phyloP scores from a whole-genome alignment of 2,113 vertebrate species.

The Triplophysa dalaica region DNA sequence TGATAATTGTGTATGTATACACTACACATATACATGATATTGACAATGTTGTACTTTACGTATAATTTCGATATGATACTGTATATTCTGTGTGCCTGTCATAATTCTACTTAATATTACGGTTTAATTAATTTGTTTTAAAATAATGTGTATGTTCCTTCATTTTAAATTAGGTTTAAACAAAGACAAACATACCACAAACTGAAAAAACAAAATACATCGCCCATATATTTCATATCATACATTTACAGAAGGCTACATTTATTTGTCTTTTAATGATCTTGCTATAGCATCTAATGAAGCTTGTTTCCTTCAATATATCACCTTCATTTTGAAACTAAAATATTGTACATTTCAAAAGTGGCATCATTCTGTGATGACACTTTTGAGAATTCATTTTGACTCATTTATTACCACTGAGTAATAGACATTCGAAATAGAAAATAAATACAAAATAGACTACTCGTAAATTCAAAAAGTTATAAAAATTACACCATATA shows the following conservation, averaged over 20 bases:
- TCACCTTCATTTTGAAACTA: background rate
- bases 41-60: too few species aligned
- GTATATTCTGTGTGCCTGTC: too few species aligned
- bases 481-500: background rate
- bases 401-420: conserved; percentile 43
- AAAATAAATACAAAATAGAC: background rate
- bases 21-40: background rate
- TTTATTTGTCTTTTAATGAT: too few species aligned
- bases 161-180: too few species aligned
- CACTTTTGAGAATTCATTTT: background rate
- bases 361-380: background rate
- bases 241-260: too few species aligned
- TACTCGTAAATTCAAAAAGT: background rate
- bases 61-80: too few species aligned
- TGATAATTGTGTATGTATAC: background rate
- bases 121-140: too few species aligned
- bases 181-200: too few species aligned
- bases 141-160: too few species aligned
- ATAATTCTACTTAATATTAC: too few species aligned
- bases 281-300: background rate
- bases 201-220: too few species aligned
- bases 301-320: background rate
- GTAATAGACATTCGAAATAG: background rate
- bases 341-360: background rate
- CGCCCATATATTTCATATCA: too few species aligned